Conservation (phyloP, 2,888 invertebrate genomes). For the Arenicola marina region DNA sequence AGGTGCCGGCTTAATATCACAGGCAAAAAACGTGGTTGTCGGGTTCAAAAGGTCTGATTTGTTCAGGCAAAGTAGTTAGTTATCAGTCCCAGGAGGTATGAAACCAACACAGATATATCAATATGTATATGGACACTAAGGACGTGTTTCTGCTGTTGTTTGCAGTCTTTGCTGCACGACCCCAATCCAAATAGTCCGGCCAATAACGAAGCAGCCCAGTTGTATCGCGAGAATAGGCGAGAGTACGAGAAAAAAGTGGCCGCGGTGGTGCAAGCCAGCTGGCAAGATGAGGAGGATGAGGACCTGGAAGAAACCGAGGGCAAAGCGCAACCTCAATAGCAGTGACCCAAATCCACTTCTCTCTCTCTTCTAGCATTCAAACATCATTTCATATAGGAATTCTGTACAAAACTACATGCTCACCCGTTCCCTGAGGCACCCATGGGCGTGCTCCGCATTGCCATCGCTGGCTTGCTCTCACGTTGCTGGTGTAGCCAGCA, state of each 20-base stretch:
- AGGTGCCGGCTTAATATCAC: too few species aligned
- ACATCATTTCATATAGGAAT: too few species aligned
- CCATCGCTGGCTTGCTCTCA: too few species aligned
- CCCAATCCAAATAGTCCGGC: slow-evolving; percentile 99
- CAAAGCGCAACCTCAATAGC: not conserved
- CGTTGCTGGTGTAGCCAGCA: too few species aligned
- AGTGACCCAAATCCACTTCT: too few species aligned
- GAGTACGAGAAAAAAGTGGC: slow-evolving; percentile 99
- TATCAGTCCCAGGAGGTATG: not conserved
- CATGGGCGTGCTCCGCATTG: too few species aligned
- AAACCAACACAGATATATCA: not conserved
- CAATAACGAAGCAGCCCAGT: slow-evolving; percentile 98
- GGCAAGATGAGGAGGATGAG: slow-evolving; percentile 63
- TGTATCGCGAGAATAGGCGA: slow-evolving; percentile 98
- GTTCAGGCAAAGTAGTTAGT: not conserved
- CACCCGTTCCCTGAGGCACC: too few species aligned
- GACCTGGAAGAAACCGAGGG: slow-evolving; percentile 4
- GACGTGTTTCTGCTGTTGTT: slow-evolving; percentile 19
- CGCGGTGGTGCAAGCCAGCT: slow-evolving; percentile 99
- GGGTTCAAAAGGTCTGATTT: not conserved
- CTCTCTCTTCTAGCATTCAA: too few species aligned
- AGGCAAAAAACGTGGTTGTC: too few species aligned
- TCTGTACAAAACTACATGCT: too few species aligned
- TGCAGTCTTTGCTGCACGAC: slow-evolving; percentile 97
- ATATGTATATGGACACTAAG: not conserved